Evolutionary conservation across 2,797 vertebrate species (phyloP), one percentile per base, ranked within the genome.

Genomic region (Echeneis naucrates): DNA sequence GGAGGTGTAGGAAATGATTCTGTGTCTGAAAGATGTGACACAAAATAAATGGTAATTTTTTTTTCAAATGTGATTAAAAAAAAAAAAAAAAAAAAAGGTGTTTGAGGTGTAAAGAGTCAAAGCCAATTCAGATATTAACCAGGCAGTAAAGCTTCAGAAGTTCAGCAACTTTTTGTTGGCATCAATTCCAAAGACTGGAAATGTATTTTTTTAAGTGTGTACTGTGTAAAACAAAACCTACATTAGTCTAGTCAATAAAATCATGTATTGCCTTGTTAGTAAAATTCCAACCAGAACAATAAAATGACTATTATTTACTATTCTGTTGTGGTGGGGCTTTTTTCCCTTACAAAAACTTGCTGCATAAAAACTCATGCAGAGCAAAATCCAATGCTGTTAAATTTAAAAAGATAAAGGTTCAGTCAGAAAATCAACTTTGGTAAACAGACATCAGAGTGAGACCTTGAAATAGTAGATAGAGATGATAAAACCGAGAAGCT

Each of bases 241-340:
- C 12, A 35, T 58, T 59, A n/a, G 6, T 56, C 6, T 4, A 57
- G 2, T 8, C 35, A 62, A 24, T 38, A 56, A 40, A 6, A 35
- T 42, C 4, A 44, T 14, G 62, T 19, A 63, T 60, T n/a, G n/a
- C 52, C 11, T 4, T 47, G 7, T 35, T 35, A 68, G 52, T 66
- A 69, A 62, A 50, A 62, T 12, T 74, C 40, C 72, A 37, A 59
- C n/a, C 63, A 65, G 13, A 70, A 12, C 60, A 81, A 77, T 80
- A 78, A 72, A 83, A 14, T 64, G 13, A 42, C 50, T 47, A 35
- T 63, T 69, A 24, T 77, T 83, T 84, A 82, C 32, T 81, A 66
- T 63, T 69, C 27, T 47, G 2, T 52, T 56, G 17, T 53, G 47
- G 24, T 26, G 11, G 59, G 4, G 33, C 58, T 72, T 40, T 38